These are phyloP conservation scores for Varanus salvator DNA, from an alignment of 2,113 vertebrate species.

Conservation along the genomic window DNA sequence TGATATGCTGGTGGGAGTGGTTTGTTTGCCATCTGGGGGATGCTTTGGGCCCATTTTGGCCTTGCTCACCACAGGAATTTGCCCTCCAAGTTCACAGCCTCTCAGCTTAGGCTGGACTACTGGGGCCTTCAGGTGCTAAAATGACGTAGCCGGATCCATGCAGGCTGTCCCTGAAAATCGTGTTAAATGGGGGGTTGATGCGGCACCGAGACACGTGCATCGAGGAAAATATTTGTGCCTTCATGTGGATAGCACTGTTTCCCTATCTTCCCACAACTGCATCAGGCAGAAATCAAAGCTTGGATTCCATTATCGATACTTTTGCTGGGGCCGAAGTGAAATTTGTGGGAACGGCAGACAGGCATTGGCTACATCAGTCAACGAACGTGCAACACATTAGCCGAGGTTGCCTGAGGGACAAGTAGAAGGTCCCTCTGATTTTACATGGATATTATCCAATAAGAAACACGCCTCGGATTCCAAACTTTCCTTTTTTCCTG, in stretches of 20 bases:
- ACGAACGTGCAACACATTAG: background rate
- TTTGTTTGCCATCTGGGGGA: no score
- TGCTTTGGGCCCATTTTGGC: no score
- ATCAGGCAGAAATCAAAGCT: background rate
- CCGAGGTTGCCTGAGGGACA: background rate
- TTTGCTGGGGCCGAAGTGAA: background rate
- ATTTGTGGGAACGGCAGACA: background rate
- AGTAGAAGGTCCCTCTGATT: background rate
- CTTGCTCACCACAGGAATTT: no score
- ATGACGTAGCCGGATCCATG: no score
- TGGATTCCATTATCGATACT: background rate
- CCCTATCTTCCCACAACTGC: background rate
- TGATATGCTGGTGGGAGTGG: no score
- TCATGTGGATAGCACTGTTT: background rate
- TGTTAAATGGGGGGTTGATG: background rate
- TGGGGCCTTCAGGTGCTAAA: no score
- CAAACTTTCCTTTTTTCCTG: background rate
- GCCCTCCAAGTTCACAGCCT: no score
- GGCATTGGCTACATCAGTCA: background rate
- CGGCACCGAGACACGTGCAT: background rate
- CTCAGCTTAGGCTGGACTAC: no score
- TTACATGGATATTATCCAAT: slow-evolving; percentile 6
- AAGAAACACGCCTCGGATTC: background rate
- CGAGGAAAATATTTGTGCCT: background rate
- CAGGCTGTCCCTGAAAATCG: background rate